These are phyloP conservation scores for Ammospiza maritima DNA, from an alignment of 2,797 vertebrate genomes.

Conservation along the genomic window DNA sequence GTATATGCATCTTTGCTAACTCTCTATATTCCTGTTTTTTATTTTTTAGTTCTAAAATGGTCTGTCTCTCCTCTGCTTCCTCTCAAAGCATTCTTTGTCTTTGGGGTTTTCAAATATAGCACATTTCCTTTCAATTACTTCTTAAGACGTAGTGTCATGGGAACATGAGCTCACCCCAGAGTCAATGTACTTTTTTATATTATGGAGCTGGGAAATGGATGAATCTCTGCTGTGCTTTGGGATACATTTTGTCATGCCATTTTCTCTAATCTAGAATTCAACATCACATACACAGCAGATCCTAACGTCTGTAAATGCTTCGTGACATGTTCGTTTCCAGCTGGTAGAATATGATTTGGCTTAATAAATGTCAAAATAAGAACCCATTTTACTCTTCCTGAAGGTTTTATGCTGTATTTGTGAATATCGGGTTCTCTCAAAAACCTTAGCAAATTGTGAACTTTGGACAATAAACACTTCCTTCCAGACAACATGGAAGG, in stretches of 20 bases:
- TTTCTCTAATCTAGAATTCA: neutral
- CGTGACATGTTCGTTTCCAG: neutral
- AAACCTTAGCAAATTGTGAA: neutral
- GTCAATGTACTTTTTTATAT: neutral
- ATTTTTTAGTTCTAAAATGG: neutral
- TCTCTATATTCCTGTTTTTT: neutral
- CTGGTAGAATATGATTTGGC: neutral
- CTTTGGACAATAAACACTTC: neutral
- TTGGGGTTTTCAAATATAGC: neutral
- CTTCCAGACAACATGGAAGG: neutral
- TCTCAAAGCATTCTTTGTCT: neutral
- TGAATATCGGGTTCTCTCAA: neutral
- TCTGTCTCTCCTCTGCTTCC: neutral
- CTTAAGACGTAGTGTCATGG: neutral
- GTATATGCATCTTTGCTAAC: neutral
- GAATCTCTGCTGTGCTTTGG: neutral
- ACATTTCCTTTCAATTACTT: neutral
- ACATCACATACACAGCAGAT: neutral
- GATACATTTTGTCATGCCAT: neutral
- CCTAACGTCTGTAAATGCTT: neutral
- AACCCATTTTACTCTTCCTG: neutral
- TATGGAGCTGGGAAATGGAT: neutral
- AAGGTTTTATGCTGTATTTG: neutral
- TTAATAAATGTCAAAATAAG: slow-evolving; percentile 16
- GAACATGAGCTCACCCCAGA: neutral